Evolutionary conservation across 2,888 invertebrate species (phyloP).

Genomic region (Cyaniris semiargus): DNA sequence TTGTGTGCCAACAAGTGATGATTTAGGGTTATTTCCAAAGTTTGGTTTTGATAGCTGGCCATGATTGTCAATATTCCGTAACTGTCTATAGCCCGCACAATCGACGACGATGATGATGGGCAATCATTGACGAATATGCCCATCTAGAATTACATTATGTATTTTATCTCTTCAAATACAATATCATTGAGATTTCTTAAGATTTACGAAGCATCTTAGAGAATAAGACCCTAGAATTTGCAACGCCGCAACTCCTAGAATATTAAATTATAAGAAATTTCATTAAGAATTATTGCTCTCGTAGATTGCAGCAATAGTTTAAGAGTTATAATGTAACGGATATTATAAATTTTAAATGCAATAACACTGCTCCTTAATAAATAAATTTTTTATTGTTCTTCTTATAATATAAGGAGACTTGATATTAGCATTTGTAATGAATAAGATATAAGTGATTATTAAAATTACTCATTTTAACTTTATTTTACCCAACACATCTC

Average conservation of each 20-base stretch:
- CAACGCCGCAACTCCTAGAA: conserved; percentile 11
- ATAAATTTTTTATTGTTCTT: background rate
- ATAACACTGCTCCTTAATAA: background rate
- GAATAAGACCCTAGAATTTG: conserved; percentile 7
- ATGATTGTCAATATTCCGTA: background rate
- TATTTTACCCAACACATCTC: background rate
- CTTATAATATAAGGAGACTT: background rate
- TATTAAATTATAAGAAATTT: conserved; percentile 27
- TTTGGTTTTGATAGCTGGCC: background rate
- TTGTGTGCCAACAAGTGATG: background rate
- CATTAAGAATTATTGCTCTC: conserved; percentile 25
- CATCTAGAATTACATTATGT: background rate
- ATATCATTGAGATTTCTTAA: background rate
- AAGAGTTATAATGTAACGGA: background rate
- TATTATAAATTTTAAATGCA: background rate
- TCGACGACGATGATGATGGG: background rate
- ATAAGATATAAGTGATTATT: too few relatives aligned
- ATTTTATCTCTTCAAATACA: background rate
- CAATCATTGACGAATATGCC: background rate
- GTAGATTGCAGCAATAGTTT: conserved; percentile 9
- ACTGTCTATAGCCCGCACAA: background rate
- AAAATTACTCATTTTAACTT: too few relatives aligned
- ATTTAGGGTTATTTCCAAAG: background rate
- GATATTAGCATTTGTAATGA: too few relatives aligned
- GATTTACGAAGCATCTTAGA: background rate